Base-by-base conservation (phyloP, 2,888 invertebrate genomes). In the Lamellibrachia satsuma region DNA sequence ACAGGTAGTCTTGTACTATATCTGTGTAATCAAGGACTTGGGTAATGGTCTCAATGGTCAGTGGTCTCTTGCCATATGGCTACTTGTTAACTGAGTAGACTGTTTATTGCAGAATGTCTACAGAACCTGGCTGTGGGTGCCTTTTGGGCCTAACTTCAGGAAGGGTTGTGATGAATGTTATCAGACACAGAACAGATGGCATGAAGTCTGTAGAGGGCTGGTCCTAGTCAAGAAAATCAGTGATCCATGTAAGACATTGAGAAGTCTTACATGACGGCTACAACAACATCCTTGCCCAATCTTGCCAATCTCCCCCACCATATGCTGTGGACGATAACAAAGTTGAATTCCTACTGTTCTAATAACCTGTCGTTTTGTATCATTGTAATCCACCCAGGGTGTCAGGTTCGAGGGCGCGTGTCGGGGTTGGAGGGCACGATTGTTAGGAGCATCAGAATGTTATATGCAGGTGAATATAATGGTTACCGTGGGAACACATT, bases 391-490 rank as follows among this genome's bases (percentile, higher is more conserved):
- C 22, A 75, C 11, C 6, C 11, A 1, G 75, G 4, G 75, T 22
- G 75, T 75, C 22, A 22, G 15, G 2, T 39, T 39, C 15, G 75
- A 75, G 6, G 22, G 6, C 6, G 75, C 3, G 75, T 22, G 75
- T 75, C 22, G 15, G 15, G 2, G 15, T 75, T 75, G 6, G 22
- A 75, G 75, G 15, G 75, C 75, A 15, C 3, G 60, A n/a, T 75
- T 75, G 75, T 75, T 75, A 75, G n/a, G 75, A 75, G 75, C 75
- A 75, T 22, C 22, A n/a, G 75, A 75, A 75, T 75, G 75, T 75
- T 3, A 6, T 3, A 15, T 75, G 22, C 75, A 75, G 75, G 75
- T 75, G 75, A 75, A 75, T 1, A 22, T 75, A 75, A 75, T 75
- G 75, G 75, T 75, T 75, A 15, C 75, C 75, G 22, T 22, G 75